Evolutionary conservation across 2,888 invertebrate genomes (phyloP).

Genomic region (Habrosyne pyritoides): DNA sequence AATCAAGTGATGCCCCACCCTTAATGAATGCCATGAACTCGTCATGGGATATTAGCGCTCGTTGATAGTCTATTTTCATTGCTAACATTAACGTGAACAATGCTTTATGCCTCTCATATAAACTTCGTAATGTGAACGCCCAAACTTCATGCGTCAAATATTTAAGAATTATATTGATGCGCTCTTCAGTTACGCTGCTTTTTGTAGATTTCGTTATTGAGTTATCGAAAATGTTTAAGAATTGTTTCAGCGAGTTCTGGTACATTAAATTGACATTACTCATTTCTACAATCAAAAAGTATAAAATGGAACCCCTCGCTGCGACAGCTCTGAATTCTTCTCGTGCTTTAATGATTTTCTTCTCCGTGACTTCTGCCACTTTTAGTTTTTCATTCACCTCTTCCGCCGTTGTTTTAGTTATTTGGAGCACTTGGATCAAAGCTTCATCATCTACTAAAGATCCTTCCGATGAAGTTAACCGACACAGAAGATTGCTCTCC

Average conservation of each 20-base stretch:
- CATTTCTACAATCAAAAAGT: slow-evolving; percentile 98
- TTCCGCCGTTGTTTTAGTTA: slow-evolving; percentile 94
- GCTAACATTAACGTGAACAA: slow-evolving; percentile 97
- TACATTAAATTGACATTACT: slow-evolving; percentile 98
- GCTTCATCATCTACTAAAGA: slow-evolving; percentile 98
- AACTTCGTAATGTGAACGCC: slow-evolving; percentile 95
- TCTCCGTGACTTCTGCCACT: slow-evolving; percentile 96
- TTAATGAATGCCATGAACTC: slow-evolving; percentile 98
- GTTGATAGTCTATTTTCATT: slow-evolving; percentile 96
- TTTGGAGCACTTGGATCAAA: slow-evolving; percentile 93
- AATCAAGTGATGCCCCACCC: slow-evolving; percentile 96
- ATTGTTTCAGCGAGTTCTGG: slow-evolving; percentile 97
- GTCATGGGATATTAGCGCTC: slow-evolving; percentile 91
- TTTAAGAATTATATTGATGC: slow-evolving; percentile 94
- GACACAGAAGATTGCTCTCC: slow-evolving; percentile 94
- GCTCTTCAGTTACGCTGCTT: slow-evolving; percentile 91
- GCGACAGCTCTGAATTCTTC: slow-evolving; percentile 98
- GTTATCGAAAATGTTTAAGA: slow-evolving; percentile 95
- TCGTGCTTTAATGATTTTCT: slow-evolving; percentile 95
- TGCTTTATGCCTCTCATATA: slow-evolving; percentile 96
- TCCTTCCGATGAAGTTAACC: slow-evolving; percentile 96
- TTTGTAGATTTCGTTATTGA: slow-evolving; percentile 96
- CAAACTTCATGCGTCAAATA: slow-evolving; percentile 96
- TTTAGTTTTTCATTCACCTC: slow-evolving; percentile 97
- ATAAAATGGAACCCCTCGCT: slow-evolving; percentile 95